Evolutionary conservation across 2,797 vertebrate species (phyloP).

Genomic region (Falco rusticolus): DNA sequence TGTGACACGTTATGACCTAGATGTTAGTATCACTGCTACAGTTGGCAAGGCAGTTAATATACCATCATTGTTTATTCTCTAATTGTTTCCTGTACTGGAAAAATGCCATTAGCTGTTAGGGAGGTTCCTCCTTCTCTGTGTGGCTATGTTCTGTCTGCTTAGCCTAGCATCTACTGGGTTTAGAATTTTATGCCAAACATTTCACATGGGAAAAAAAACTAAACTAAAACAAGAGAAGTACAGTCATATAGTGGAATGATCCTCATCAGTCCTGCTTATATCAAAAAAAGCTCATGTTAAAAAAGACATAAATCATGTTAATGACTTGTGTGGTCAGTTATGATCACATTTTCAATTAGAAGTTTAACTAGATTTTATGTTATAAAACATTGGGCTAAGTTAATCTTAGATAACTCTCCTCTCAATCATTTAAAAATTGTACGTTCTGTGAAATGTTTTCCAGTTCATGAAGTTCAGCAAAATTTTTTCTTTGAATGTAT

Average conservation of each 20-base stretch:
- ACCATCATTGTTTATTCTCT: slow-evolving; percentile 57
- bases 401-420: not conserved
- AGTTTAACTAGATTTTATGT: not conserved
- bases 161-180: slow-evolving; percentile 11
- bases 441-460: not conserved
- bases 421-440: not conserved
- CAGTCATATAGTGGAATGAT: not conserved
- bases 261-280: not conserved
- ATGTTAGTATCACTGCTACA: slow-evolving; percentile 38
- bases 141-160: slow-evolving; percentile 32
- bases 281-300: slow-evolving; percentile 30
- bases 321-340: not conserved
- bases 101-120: slow-evolving; percentile 42
- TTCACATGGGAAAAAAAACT: slow-evolving; percentile 38
- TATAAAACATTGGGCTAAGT: not conserved
- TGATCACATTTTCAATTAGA: not conserved
- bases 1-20: not conserved
- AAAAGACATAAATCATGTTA: not conserved
- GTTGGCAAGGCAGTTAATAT: slow-evolving; percentile 49
- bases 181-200: slow-evolving; percentile 32
- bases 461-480: not conserved
- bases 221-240: slow-evolving; percentile 37
- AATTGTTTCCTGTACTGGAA: slow-evolving; percentile 67
- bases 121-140: slow-evolving; percentile 23
- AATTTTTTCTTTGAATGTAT: not conserved